Percentiles rank a stretch among this genome's conserved stretches.
Conservation (phyloP, 1,140 invertebrate genomes). For the Helicoverpa armigera region DNA sequence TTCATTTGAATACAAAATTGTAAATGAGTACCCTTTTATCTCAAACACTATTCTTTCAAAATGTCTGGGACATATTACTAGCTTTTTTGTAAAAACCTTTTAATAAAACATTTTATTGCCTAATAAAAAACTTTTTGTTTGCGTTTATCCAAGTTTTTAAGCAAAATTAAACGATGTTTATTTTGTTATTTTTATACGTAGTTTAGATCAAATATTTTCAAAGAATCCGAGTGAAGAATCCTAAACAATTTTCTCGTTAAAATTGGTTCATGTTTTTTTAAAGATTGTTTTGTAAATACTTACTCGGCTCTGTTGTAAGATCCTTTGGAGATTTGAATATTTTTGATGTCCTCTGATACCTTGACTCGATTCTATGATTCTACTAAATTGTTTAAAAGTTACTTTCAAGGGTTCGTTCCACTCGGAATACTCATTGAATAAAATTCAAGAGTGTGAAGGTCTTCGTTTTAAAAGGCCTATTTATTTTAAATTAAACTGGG, state of each 20-base stretch:
- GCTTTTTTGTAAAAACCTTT: background rate
- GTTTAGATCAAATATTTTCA: constrained; percentile 17
- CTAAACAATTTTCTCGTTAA: constrained; percentile 31
- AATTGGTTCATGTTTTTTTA: constrained; percentile 19
- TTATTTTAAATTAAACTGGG: constrained; percentile 44
- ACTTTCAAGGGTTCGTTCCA: background rate
- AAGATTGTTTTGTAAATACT: constrained; percentile 13
- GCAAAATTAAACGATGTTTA: background rate
- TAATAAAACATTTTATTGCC: background rate
- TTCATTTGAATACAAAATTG: too few relatives aligned
- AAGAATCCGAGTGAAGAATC: constrained; percentile 26
- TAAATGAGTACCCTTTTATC: background rate
- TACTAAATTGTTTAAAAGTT: constrained; percentile 18
- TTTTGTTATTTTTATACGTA: constrained; percentile 11
- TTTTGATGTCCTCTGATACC: background rate
- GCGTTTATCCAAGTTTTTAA: background rate
- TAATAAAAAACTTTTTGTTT: constrained; percentile 4
- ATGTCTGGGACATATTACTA: background rate
- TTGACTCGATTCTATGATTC: constrained; percentile 12
- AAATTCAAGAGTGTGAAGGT: constrained; percentile 21
- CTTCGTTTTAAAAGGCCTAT: constrained; percentile 9
- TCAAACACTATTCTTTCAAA: background rate
- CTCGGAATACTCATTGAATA: constrained; percentile 35
- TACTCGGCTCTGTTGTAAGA: background rate
- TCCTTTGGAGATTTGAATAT: constrained; percentile 38